phyloP scores from a whole-genome alignment of 92 coral and sea anemone genomes.

The Umimayanthus chanpuru region DNA sequence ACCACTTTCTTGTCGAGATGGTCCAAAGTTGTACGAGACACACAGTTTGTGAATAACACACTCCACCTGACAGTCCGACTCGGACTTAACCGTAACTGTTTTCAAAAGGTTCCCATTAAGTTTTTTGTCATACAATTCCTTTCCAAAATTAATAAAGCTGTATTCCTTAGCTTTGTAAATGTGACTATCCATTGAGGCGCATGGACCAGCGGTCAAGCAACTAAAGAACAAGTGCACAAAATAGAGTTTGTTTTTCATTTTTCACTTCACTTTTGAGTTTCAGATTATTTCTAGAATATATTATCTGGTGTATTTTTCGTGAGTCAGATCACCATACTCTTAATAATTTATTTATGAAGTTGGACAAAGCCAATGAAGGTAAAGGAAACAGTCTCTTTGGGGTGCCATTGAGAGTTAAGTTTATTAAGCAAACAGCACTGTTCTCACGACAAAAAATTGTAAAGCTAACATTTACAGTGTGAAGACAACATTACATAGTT shows the following conservation, averaged over 20 bases:
- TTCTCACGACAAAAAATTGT: too few relatives aligned
- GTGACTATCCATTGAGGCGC: background rate
- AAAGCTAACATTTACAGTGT: too few relatives aligned
- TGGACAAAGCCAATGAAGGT: too few relatives aligned
- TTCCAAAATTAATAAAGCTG: background rate
- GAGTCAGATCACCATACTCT: too few relatives aligned
- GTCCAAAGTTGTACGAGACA: background rate
- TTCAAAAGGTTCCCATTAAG: background rate
- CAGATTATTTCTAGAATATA: too few relatives aligned
- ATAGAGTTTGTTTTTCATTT: background rate
- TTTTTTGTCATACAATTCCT: background rate
- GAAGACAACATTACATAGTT: too few relatives aligned
- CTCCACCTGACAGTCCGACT: background rate
- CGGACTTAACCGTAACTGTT: background rate
- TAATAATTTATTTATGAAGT: too few relatives aligned
- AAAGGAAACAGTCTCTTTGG: too few relatives aligned
- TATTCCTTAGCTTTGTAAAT: background rate
- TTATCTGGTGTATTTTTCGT: too few relatives aligned
- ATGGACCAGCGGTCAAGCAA: background rate
- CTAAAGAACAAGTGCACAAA: background rate
- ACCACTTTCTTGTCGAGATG: background rate
- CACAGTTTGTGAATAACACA: background rate
- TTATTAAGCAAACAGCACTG: too few relatives aligned
- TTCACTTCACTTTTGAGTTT: background rate
- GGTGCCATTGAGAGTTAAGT: too few relatives aligned